Conservation (phyloP, 2,888 invertebrate genomes). For the Yponomeuta evonymella region DNA sequence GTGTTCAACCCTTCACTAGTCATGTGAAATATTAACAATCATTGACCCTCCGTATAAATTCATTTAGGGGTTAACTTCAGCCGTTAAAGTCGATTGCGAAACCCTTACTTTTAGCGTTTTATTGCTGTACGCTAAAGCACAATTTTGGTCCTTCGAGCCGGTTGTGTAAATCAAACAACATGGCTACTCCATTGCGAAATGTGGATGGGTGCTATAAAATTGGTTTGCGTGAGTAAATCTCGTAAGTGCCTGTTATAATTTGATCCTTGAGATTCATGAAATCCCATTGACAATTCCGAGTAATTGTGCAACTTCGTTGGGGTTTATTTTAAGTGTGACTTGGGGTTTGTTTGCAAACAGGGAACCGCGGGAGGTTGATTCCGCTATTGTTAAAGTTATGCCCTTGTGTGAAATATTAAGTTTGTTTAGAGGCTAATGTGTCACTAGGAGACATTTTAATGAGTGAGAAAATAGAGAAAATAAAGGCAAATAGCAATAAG, state of each 20-base stretch:
- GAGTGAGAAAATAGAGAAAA: background rate
- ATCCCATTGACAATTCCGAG: background rate
- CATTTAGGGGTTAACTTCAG: conserved; percentile 43
- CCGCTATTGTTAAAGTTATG: conserved; percentile 16
- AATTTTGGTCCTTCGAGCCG: background rate
- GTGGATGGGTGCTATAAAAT: background rate
- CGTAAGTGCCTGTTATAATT: background rate
- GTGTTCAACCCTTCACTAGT: conserved; percentile 16
- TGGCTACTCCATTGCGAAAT: background rate
- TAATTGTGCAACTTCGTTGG: conserved; percentile 14
- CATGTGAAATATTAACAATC: conserved; percentile 11
- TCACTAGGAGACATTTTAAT: background rate
- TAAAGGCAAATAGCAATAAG: background rate
- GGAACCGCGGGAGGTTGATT: conserved; percentile 60
- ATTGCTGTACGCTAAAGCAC: background rate
- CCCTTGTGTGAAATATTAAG: background rate
- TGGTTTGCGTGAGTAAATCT: background rate
- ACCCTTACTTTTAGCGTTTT: background rate
- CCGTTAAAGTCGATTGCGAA: background rate
- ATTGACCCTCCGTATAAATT: conserved; percentile 34
- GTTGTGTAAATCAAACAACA: background rate
- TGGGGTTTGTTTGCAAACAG: conserved; percentile 55
- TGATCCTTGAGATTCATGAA: background rate
- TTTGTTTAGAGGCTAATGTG: background rate
- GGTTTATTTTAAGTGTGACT: conserved; percentile 37